Conservation (phyloP, 1,140 invertebrate genomes). For the Doryteuthis pealeii region DNA sequence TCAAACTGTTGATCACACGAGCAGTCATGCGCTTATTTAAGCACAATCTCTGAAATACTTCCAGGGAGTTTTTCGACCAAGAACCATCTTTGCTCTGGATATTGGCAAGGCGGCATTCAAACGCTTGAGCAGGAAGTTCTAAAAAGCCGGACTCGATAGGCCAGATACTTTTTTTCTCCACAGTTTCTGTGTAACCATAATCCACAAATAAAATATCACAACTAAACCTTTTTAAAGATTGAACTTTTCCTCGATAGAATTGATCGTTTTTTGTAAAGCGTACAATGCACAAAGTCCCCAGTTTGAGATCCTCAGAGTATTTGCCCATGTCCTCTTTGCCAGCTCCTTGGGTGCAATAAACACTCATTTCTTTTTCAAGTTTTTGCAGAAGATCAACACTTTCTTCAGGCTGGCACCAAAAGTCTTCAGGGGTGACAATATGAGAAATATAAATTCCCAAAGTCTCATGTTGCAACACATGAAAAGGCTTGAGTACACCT, state of each 20-base stretch:
- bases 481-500: background rate
- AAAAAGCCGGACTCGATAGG: slow-evolving; percentile 38
- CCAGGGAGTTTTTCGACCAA: slow-evolving; percentile 36
- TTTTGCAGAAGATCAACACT: slow-evolving; percentile 53
- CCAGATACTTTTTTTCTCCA: slow-evolving; percentile 29
- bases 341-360: slow-evolving; percentile 25
- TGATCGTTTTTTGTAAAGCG: slow-evolving; percentile 71
- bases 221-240: slow-evolving; percentile 61
- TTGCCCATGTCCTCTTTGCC: background rate
- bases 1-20: background rate
- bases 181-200: slow-evolving; percentile 61
- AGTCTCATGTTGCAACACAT: background rate
- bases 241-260: slow-evolving; percentile 78
- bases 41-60: slow-evolving; percentile 36
- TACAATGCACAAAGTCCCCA: slow-evolving; percentile 68
- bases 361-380: slow-evolving; percentile 58
- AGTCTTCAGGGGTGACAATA: slow-evolving; percentile 56
- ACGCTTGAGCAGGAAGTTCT: slow-evolving; percentile 60
- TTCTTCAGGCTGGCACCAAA: slow-evolving; percentile 61
- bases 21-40: background rate
- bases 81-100: slow-evolving; percentile 13
- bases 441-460: slow-evolving; percentile 43
- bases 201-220: slow-evolving; percentile 80
- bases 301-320: slow-evolving; percentile 16
- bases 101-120: slow-evolving; percentile 36